Percentiles rank a stretch among this genome's conserved stretches.
Conservation (phyloP, 2,888 invertebrate genomes). For the Ceraclea dissimilis region DNA sequence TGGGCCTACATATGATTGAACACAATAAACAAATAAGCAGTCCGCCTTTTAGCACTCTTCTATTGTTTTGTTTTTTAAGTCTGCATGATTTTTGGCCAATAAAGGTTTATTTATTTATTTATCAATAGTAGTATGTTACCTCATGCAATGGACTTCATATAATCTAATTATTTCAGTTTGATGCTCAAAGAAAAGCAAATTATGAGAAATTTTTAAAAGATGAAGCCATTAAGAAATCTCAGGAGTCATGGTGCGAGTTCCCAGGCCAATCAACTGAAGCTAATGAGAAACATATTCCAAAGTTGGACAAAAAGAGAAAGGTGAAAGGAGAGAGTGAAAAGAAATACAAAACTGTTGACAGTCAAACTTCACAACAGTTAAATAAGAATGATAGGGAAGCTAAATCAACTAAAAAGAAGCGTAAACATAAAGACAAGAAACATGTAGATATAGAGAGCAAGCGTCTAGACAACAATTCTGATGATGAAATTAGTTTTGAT, state of each 20-base stretch:
- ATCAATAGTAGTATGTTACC: too few species aligned
- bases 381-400: neutral
- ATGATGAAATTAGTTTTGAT: constrained; percentile 21
- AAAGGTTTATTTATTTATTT: too few species aligned
- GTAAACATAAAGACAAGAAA: neutral
- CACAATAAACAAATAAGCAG: too few species aligned
- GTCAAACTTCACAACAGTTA: too few species aligned
- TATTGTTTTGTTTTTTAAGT: too few species aligned
- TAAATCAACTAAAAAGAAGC: neutral
- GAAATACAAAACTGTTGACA: too few species aligned
- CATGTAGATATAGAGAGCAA: neutral
- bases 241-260: constrained; percentile 51
- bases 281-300: neutral
- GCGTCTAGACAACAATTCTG: constrained; percentile 3
- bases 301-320: constrained; percentile 7
- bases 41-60: too few species aligned
- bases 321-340: constrained; percentile 11
- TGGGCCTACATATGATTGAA: too few species aligned
- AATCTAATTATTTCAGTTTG: constrained; percentile 41
- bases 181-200: constrained; percentile 43
- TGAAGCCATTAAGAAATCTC: constrained; percentile 39
- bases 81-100: too few species aligned
- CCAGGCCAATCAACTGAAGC: constrained; percentile 25
- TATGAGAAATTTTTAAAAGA: constrained; percentile 48
- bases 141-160: too few species aligned